phyloP scores from a whole-genome alignment of 1,140 invertebrate genomes.

The Euschistus heros region DNA sequence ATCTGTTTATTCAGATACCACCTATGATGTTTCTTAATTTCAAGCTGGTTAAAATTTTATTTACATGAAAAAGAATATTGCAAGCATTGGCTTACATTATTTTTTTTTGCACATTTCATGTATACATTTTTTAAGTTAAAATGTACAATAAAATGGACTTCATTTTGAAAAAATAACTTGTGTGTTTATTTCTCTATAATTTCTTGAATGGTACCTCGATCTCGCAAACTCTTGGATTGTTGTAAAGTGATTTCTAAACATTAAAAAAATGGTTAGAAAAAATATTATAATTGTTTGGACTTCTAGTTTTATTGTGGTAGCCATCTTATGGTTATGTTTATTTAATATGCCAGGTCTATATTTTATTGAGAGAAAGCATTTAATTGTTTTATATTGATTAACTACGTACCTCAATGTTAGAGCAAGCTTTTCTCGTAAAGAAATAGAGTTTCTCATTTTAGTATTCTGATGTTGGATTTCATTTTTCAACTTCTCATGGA shows the following conservation, averaged over 20 bases:
- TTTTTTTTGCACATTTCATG: background rate
- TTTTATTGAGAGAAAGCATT: background rate
- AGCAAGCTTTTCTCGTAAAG: background rate
- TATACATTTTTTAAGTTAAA: background rate
- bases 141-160: background rate
- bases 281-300: too few species aligned
- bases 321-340: too few species aligned
- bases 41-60: too few species aligned
- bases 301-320: too few species aligned
- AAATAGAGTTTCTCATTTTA: too few species aligned
- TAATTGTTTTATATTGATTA: background rate
- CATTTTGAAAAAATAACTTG: background rate
- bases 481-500: slow-evolving; percentile 4
- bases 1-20: slow-evolving; percentile 6
- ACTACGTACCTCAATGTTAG: slow-evolving; percentile 7
- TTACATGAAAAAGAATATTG: too few species aligned
- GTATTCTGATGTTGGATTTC: background rate
- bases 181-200: background rate
- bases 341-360: too few species aligned
- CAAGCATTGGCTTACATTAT: too few species aligned
- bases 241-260: too few species aligned
- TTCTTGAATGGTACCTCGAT: background rate
- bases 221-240: too few species aligned
- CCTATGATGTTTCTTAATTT: background rate
- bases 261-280: too few species aligned